Evolutionary conservation across 2,888 invertebrate species (phyloP), one percentile per base, ranked within the genome.

Genomic region (Pogonocherus hispidulus): DNA sequence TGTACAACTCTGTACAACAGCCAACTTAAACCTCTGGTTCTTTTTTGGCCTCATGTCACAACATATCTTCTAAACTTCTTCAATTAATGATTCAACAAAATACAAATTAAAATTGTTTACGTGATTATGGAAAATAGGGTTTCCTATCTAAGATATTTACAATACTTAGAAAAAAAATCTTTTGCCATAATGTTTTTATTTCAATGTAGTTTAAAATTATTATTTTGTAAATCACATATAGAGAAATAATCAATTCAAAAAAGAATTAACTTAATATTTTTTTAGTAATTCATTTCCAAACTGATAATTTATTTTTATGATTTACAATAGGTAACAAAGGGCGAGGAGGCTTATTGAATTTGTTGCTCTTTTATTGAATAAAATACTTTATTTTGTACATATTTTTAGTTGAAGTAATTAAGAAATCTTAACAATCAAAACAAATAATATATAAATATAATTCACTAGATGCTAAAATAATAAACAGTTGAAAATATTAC

Each of bases 361-460:
- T 16, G 9, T 60, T 47, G 67, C 55, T 63, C 41, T 66, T 46
- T 32, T 63, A 56, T 66, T 56, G 55, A 73, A 69, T 46, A 63
- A 60, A 52, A 54, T 67, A 66, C 62, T 64, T 51, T 55, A 46
- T 27, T 67, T 71, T 71, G 69, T 71, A 75, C 75, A 71, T 60
- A 49, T 51, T 65, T 60, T 63, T 19, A 71, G 71, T 69, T 70
- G 66, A 69, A 69, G 66, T 66, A 69, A 73, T 68, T 68, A 71
- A 76, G 70, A 20, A 11, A 72, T 67, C 71, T 77, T 76, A 80
- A 79, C 80, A 81, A 79, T 76, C 75, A 78, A 79, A 82, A 81
- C 79, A 82, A 78, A 82, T 78, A 79, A 83, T 84, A 84, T 83
- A 60, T 44, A 84, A 84, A 84, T 84, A 83, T 82, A 82, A 84